Evolutionary conservation across 2,888 invertebrate genomes (phyloP).

Genomic region (Amphimallon solstitiale): DNA sequence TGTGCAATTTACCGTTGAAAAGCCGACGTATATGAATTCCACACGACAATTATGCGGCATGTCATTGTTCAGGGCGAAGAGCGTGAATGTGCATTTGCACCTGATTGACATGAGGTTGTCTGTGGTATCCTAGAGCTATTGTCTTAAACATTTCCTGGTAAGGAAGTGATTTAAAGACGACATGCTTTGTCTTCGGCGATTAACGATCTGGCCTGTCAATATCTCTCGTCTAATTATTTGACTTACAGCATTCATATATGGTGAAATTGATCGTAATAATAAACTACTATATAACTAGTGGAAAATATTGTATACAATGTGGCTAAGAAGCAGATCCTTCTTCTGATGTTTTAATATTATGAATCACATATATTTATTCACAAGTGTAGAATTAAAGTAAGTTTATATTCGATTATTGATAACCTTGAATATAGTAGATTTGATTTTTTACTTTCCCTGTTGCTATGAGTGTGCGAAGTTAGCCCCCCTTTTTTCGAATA

Average conservation of each 20-base stretch:
- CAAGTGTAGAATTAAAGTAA: too few relatives aligned
- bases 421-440: too few relatives aligned
- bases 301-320: too few relatives aligned
- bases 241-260: too few relatives aligned
- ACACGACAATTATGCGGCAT: conserved; percentile 8
- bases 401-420: too few relatives aligned
- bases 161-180: conserved; percentile 18
- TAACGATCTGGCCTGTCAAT: background rate
- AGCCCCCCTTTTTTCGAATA: too few relatives aligned
- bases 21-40: background rate
- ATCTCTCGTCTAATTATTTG: background rate
- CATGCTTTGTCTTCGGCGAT: background rate
- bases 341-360: too few relatives aligned
- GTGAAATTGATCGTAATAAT: background rate
- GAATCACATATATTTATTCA: too few relatives aligned
- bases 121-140: background rate
- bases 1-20: background rate
- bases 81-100: conserved; percentile 1
- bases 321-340: too few relatives aligned
- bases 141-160: background rate
- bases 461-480: too few relatives aligned
- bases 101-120: conserved; percentile 6
- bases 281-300: too few relatives aligned
- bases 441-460: too few relatives aligned
- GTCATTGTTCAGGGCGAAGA: conserved; percentile 3